A percentile compares a stretch with the other conserved stretches of the same genome.
Conservation (phyloP, 2,888 invertebrate genomes). For the Mythimna pallens region DNA sequence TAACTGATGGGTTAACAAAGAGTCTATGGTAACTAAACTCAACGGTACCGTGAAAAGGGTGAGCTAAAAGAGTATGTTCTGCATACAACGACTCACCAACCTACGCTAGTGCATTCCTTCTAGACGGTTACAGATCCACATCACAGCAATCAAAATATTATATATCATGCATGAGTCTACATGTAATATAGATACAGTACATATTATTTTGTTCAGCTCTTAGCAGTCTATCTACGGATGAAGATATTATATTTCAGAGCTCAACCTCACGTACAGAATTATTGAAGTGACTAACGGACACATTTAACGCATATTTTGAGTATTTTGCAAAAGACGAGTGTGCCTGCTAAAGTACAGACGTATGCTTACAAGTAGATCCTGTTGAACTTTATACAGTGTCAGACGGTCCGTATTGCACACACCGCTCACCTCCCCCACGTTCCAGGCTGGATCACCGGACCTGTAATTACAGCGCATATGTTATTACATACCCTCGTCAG, state of each 20-base stretch:
- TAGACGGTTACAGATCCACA: neutral
- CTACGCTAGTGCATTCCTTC: neutral
- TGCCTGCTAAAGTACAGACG: neutral
- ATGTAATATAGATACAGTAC: neutral
- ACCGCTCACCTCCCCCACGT: neutral
- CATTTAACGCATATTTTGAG: neutral
- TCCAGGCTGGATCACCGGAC: neutral
- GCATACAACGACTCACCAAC: neutral
- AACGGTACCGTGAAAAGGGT: neutral
- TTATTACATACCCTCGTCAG: conserved; percentile 26
- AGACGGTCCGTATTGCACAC: conserved; percentile 23
- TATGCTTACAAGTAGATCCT: neutral
- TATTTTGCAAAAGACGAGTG: neutral
- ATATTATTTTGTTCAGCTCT: conserved; percentile 1
- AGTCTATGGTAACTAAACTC: neutral
- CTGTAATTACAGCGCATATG: conserved; percentile 30
- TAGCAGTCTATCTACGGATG: no score
- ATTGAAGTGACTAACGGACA: neutral
- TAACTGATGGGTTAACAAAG: conserved; percentile 11
- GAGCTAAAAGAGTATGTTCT: neutral
- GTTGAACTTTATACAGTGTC: neutral
- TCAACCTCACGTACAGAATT: neutral
- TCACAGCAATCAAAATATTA: neutral
- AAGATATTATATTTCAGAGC: neutral
- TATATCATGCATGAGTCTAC: neutral